Base-by-base conservation (phyloP, 2,113 vertebrate genomes). In the Larimichthys polyactis region DNA sequence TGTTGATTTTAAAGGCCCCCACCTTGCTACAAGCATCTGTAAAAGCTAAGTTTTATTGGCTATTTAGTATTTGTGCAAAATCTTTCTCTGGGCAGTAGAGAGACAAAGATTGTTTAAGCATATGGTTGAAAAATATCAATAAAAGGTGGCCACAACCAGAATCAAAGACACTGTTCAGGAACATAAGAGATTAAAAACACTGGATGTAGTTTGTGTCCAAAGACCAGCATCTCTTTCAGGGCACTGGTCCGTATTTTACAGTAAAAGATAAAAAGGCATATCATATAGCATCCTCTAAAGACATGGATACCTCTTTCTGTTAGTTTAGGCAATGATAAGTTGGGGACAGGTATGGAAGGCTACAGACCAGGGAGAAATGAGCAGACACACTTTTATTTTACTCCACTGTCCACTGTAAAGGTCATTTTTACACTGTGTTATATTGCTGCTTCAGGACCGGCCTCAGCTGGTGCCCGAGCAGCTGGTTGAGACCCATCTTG, bases 151-250 rank as follows among this genome's bases (percentile, higher is more conserved):
- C 46, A 48, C 9, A 32, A 52, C n/a, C 15, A 62, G 17, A 84
- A 62, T 73, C 63, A 63, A 55, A 79, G 29, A 64, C n/a, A n/a
- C 19, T 71, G n/a, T 16, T 68, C n/a, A 62, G 46, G 69, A 63
- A n/a, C 32, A 75, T 16, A 20, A 62, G 29, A 62, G 29, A 36
- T 58, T 17, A 57, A 67, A 77, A n/a, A 54, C 10, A 58, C 4
- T 36, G 51, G 62, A 32, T 51, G 43, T 16, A 14, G 24, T 9
- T 49, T 54, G 32, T 55, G 44, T 20, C 49, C 70, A 49, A 7
- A 71, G 15, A 36, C 4, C 24, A 40, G 19, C 51, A 4, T 27
- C 58, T 27, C 24, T 52, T 46, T 46, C 29, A 46, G 46, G 43
- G 51, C 32, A 29, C 32, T 54, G 24, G 19, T 19, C 0, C 1